Conservation (phyloP, 2,113 vertebrate species). For the Microtus montanus region DNA sequence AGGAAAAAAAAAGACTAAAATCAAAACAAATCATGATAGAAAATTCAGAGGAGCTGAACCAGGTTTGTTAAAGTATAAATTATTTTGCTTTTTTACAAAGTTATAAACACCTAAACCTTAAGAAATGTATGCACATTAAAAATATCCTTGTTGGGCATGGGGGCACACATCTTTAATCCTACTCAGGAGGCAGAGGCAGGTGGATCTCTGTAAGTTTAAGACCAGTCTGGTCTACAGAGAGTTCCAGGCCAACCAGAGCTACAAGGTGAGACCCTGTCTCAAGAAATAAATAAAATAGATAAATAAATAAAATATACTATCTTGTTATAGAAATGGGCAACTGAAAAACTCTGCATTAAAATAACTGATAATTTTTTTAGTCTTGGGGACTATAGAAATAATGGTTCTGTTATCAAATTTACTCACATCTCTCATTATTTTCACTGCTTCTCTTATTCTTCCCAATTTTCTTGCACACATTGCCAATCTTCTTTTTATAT, state of each 20-base stretch:
- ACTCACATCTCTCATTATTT: constrained; percentile 99
- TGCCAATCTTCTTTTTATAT: constrained; percentile 97
- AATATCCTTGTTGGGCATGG: background rate
- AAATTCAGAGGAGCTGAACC: constrained; percentile 33
- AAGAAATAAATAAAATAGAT: background rate
- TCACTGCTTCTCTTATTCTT: constrained; percentile 96
- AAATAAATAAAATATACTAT: background rate
- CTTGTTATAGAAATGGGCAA: background rate
- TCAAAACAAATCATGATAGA: constrained; percentile 8
- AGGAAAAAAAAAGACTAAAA: constrained; percentile 62
- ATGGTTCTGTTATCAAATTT: constrained; percentile 36
- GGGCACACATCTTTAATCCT: background rate
- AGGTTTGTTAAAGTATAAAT: constrained; percentile 58
- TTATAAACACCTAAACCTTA: constrained; percentile 12
- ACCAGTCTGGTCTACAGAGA: background rate
- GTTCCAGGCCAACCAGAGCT: background rate
- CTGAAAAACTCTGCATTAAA: constrained; percentile 42
- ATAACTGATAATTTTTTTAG: constrained; percentile 49
- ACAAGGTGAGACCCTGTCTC: background rate
- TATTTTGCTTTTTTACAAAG: constrained; percentile 56
- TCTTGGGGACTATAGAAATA: constrained; percentile 34
- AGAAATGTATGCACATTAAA: constrained; percentile 30
- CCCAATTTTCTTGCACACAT: constrained; percentile 99
- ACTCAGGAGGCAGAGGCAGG: background rate
- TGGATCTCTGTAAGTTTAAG: background rate